Evolutionary conservation across 2,797 vertebrate genomes (phyloP).

Genomic region (Megaceryle alcyon): DNA sequence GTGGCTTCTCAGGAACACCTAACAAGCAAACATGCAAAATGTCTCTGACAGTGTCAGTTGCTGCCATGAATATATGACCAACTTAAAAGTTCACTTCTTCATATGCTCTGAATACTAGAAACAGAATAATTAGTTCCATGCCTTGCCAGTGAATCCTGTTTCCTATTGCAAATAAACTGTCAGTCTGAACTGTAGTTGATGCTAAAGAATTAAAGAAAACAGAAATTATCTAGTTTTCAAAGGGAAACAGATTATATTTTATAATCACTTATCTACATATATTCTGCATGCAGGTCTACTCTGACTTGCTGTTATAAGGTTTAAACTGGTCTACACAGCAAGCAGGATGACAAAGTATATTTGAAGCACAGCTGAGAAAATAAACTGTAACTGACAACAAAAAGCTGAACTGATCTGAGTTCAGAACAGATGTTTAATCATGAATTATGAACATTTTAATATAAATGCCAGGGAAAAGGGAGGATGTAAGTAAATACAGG

Average conservation of each 20-base stretch:
- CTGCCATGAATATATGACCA: not conserved
- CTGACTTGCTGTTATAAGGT: not conserved
- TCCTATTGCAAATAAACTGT: not conserved
- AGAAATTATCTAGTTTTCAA: not conserved
- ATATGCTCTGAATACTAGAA: not conserved
- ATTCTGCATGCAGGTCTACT: not conserved
- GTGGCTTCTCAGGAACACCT: conserved; percentile 94
- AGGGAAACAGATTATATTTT: not conserved
- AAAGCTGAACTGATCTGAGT: not conserved
- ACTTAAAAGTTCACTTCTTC: not conserved
- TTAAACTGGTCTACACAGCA: not conserved
- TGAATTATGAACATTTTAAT: not conserved
- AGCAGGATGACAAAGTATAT: not conserved
- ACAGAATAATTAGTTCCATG: not conserved
- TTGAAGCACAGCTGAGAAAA: not conserved
- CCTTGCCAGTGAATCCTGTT: not conserved
- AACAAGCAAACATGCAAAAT: conserved; percentile 42
- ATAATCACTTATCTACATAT: not conserved
- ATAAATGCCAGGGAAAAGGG: not conserved
- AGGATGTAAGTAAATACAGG: not conserved
- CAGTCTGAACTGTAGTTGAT: not conserved
- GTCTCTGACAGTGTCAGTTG: not conserved
- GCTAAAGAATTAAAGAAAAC: not conserved
- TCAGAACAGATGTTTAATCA: not conserved
- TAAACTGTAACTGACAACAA: not conserved